A percentile compares a stretch with the other conserved stretches of the same genome.
Conservation (phyloP, 2,797 vertebrate species). For the Neomorphus geoffroyi region DNA sequence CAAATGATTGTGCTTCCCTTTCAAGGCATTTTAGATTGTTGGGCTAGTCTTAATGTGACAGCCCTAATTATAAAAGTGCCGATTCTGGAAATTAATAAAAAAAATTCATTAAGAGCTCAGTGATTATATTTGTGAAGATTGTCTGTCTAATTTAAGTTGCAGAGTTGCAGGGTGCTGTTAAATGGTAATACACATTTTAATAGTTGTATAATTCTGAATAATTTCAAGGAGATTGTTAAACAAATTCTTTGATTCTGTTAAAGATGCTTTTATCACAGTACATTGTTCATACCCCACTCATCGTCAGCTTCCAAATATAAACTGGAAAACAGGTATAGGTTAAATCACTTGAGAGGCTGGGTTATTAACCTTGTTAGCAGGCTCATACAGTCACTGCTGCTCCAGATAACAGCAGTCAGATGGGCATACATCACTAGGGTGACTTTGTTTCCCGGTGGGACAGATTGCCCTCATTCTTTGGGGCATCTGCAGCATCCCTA, state of each 20-base stretch:
- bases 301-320: conserved; percentile 43
- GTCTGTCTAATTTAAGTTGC: conserved; percentile 38
- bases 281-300: background rate
- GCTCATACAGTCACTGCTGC: background rate
- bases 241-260: background rate
- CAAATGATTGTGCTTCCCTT: background rate
- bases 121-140: conserved; percentile 45
- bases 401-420: conserved; percentile 10
- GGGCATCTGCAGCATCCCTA: background rate
- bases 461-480: background rate
- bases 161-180: background rate
- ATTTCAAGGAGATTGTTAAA: conserved; percentile 28
- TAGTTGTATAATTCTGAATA: conserved; percentile 31
- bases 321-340: background rate
- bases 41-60: conserved; percentile 9
- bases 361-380: conserved; percentile 29
- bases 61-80: conserved; percentile 38
- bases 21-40: conserved; percentile 20
- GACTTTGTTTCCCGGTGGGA: background rate
- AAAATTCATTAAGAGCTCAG: background rate
- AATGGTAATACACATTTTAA: conserved; percentile 59
- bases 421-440: background rate
- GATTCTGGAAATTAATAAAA: conserved; percentile 37
- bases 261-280: background rate
- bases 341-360: conserved; percentile 28